Base-by-base conservation (phyloP, 2,797 vertebrate genomes). In the Smutsia gigantea region DNA sequence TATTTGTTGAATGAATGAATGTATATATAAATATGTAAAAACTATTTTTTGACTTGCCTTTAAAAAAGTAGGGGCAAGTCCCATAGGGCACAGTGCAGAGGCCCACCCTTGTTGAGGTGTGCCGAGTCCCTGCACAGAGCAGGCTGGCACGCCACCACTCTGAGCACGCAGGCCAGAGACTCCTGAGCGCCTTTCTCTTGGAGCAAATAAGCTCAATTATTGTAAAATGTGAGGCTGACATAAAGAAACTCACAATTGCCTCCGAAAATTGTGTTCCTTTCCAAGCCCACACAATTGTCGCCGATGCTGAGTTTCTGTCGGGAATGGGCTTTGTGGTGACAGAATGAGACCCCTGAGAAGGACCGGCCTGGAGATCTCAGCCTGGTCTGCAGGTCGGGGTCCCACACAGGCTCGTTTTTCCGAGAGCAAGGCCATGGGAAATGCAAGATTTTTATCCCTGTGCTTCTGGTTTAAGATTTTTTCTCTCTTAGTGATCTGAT, bases 251-350 rank as follows among this genome's bases (percentile, higher is more conserved):
- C 77, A 53, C 66, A 86, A 42, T 53, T 93, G 85, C 68, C 42
- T 96, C 78, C 31, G 37, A 95, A 97, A 93, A 95, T 91, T 57
- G 85, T 86, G 68, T 95, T 94, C 96, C 88, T 61, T 90, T 79
- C 72, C 8, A 57, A 96, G 77, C 93, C 91, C 69, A 82, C 31
- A 0, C 66, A 29, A 21, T 63, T 59, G 82, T 72, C 86, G 66
- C 39, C 72, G 78, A 34, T 39, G 63, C 83, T 46, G 42, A 61
- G 71, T 66, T 95, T 83, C 90, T 86, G 42, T 61, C n/a, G 79
- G 21, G 75, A 89, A 77, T 4, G 53, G 39, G 25, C 29, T 93
- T 79, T 19, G 42, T 57, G 49, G 63, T 39, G 59, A 46, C 37
- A 66, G 68, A 79, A 75, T 0, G 0, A 71, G 78, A n/a, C 27